A percentile compares a stretch with the other conserved stretches of the same genome.
These are phyloP conservation scores for Amblyjoppa fuscipennis DNA, from an alignment of 2,888 invertebrate species.

Conservation along the genomic window DNA sequence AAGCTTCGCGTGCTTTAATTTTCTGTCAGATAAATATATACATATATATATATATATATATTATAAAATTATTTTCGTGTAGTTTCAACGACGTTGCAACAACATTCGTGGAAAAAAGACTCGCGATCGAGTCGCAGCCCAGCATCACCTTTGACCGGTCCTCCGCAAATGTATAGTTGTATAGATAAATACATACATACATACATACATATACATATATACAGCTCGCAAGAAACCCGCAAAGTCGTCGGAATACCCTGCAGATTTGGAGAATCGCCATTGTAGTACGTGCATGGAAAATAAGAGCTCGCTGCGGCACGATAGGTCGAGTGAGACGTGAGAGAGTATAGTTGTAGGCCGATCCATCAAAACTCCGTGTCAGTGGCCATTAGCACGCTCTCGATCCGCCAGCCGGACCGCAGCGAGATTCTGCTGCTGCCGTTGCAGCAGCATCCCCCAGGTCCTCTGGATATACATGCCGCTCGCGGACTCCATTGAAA, in stretches of 20 bases:
- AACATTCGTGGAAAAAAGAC: background rate
- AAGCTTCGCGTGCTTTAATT: background rate
- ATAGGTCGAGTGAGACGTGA: constrained; percentile 51
- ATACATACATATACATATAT: background rate
- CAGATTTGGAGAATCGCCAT: constrained; percentile 55
- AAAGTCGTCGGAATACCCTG: constrained; percentile 44
- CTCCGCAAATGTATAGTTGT: no score
- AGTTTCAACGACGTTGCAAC: background rate
- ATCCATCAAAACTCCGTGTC: constrained; percentile 88
- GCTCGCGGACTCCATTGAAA: constrained; percentile 27
- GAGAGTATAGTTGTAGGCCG: constrained; percentile 79
- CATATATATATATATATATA: background rate
- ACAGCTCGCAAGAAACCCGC: background rate
- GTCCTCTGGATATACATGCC: constrained; percentile 47
- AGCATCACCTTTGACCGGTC: no score
- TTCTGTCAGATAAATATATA: background rate
- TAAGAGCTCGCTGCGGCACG: constrained; percentile 40
- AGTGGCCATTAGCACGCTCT: constrained; percentile 89
- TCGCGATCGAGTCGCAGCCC: no score
- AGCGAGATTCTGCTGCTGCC: constrained; percentile 72
- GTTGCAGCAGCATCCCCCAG: constrained; percentile 69
- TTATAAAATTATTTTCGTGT: background rate
- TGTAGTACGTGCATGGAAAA: constrained; percentile 48
- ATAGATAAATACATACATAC: background rate
- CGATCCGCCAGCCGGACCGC: constrained; percentile 79